A percentile compares a stretch with the other conserved stretches of the same genome.
phyloP scores from a whole-genome alignment of 2,888 invertebrate species.

The Ferdinandea cuprea region DNA sequence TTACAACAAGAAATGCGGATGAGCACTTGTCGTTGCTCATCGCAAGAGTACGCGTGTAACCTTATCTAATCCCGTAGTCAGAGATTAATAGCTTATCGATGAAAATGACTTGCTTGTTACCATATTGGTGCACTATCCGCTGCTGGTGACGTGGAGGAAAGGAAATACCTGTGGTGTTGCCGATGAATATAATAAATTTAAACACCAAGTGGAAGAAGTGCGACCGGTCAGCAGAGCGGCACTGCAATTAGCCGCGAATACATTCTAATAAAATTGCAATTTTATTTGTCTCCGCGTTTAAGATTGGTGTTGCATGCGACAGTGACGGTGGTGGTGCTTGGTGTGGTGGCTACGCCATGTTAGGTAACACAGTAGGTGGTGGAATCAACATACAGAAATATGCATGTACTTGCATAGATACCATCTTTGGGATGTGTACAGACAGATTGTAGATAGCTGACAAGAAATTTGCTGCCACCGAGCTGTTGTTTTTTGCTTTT shows the following conservation, averaged over 20 bases:
- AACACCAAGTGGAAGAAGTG: slow-evolving; percentile 45
- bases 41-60: slow-evolving; percentile 4
- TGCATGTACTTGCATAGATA: slow-evolving; percentile 20
- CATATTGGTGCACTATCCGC: slow-evolving; percentile 35
- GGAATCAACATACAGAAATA: slow-evolving; percentile 35
- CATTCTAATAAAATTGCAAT: slow-evolving; percentile 53
- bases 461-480: slow-evolving; percentile 32
- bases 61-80: slow-evolving; percentile 1
- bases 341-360: slow-evolving; percentile 12
- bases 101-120: slow-evolving; percentile 3
- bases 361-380: slow-evolving; percentile 43
- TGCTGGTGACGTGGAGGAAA: not conserved
- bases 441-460: slow-evolving; percentile 28
- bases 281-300: slow-evolving; percentile 54
- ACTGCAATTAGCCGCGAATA: slow-evolving; percentile 45
- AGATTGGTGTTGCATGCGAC: slow-evolving; percentile 10
- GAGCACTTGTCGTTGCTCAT: slow-evolving; percentile 30
- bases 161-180: slow-evolving; percentile 25
- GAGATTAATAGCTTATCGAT: slow-evolving; percentile 50
- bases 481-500: too few species aligned
- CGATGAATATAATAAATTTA: slow-evolving; percentile 53
- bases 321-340: slow-evolving; percentile 7
- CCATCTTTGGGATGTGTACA: slow-evolving; percentile 44
- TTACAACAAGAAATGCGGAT: slow-evolving; percentile 15
- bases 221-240: slow-evolving; percentile 19